Evolutionary conservation across 2,113 vertebrate genomes (phyloP).

Genomic region (Periophthalmus modestus): DNA sequence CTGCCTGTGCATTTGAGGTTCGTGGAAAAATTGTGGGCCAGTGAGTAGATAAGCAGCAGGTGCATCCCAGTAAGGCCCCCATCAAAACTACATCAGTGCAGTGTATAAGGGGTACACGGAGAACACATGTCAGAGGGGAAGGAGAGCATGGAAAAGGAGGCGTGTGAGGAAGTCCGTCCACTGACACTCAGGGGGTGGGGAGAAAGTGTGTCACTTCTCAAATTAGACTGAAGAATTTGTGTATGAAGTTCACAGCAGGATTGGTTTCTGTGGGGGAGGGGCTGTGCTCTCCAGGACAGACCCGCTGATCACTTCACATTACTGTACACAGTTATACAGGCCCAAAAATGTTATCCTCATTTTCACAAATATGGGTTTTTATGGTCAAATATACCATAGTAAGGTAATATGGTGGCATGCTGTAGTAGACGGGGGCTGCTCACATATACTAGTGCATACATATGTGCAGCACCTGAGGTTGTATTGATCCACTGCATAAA

Average conservation of each 20-base stretch:
- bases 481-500: background rate
- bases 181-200: slow-evolving; percentile 38
- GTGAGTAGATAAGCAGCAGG: background rate
- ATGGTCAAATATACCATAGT: too few relatives aligned
- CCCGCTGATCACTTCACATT: background rate
- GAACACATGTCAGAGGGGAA: background rate
- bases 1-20: background rate
- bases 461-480: background rate
- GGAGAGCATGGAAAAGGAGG: background rate
- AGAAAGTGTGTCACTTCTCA: slow-evolving; percentile 69
- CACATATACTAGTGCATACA: too few relatives aligned
- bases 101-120: background rate
- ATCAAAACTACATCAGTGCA: background rate
- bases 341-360: background rate
- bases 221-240: slow-evolving; percentile 79
- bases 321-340: background rate
- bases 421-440: too few relatives aligned
- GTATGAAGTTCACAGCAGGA: slow-evolving; percentile 78
- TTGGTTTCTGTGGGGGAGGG: slow-evolving; percentile 67
- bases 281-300: slow-evolving; percentile 13
- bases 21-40: background rate
- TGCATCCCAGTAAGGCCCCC: background rate
- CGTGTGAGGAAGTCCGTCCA: slow-evolving; percentile 20
- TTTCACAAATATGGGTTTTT: too few relatives aligned
- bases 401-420: too few relatives aligned